Conservation (phyloP, 2,797 vertebrate genomes). For the Chanos chanos region DNA sequence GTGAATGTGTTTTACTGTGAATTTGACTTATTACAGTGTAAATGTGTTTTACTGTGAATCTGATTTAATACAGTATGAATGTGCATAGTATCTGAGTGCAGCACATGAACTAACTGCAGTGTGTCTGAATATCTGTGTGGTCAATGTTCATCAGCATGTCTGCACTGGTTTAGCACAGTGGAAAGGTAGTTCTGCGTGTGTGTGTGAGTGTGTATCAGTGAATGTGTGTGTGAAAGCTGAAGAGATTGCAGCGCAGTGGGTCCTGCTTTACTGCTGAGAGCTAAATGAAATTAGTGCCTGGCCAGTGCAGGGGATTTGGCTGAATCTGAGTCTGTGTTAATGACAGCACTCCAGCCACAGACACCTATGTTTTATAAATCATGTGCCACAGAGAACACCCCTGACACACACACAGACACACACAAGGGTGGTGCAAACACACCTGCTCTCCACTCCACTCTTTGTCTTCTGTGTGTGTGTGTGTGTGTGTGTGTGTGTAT, state of each 20-base stretch:
- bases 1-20: too few species aligned
- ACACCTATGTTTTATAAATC: slow-evolving; percentile 37
- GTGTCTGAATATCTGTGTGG: neutral
- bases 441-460: slow-evolving; percentile 29
- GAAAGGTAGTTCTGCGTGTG: neutral
- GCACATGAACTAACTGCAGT: too few species aligned
- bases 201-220: neutral
- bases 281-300: slow-evolving; percentile 49
- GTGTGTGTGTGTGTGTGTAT: neutral
- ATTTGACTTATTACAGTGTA: too few species aligned
- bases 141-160: neutral
- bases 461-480: slow-evolving; percentile 23
- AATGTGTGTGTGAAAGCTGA: slow-evolving; percentile 13
- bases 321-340: slow-evolving; percentile 40
- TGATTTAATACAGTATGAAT: too few species aligned
- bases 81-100: too few species aligned
- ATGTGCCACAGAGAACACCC: slow-evolving; percentile 30
- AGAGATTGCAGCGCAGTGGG: slow-evolving; percentile 23
- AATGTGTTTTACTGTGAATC: too few species aligned
- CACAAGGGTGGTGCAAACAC: slow-evolving; percentile 35
- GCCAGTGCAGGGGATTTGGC: slow-evolving; percentile 38
- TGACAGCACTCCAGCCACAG: slow-evolving; percentile 34
- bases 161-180: neutral
- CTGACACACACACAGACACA: slow-evolving; percentile 29
- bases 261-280: slow-evolving; percentile 23